Base-by-base conservation (phyloP, 2,113 vertebrate species). In the Bambusicola thoracicus region DNA sequence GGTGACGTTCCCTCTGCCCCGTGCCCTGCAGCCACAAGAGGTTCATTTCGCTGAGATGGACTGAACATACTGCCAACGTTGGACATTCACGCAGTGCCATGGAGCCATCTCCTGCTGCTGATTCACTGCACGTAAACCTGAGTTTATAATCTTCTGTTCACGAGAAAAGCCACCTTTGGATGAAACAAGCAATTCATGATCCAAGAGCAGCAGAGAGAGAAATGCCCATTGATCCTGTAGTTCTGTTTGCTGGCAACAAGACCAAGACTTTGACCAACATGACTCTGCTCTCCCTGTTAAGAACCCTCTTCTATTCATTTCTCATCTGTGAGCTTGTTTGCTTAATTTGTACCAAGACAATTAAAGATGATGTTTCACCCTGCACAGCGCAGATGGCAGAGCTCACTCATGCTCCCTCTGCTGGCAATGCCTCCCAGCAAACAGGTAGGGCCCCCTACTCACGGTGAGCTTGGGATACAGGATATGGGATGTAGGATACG, bases 361-460 rank as follows among this genome's bases (percentile, higher is more conserved):
- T 29, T 73, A 34, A 63, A 76, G 19, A 43, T 24, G 74, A 17
- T 17, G 38, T 67, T 48, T 58, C 8, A 19, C 0, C 43, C 29
- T 38, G 48, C 49, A 4, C 67, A 53, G 72, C 0, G 0, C 6
- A 78, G 27, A 72, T 10, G 73, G 38, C 49, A 83, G 58, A 65
- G 48, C 62, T 43, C 66, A n/a, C 62, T 92, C 73, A 36, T 49
- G 59, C 95, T 97, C 96, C 92, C 95, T 97, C 96, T 97, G 92
- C 94, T 96, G 97, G 94, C 81, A 91, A 91, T 3, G 81, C 56
- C 77, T 79, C 79, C 87, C 44, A 63, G 53, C 44, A 72, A 69
- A 58, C 0, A 1, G 4, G 48, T 4, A 41, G 59, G 14, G 49
- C 4, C 18, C 32, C 48, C 14, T 16, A 29, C 11, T n/a, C 55